Evolutionary conservation across 1,140 invertebrate genomes (phyloP), one percentile per base, ranked within the genome.

Genomic region (Psilanteris sp.): DNA sequence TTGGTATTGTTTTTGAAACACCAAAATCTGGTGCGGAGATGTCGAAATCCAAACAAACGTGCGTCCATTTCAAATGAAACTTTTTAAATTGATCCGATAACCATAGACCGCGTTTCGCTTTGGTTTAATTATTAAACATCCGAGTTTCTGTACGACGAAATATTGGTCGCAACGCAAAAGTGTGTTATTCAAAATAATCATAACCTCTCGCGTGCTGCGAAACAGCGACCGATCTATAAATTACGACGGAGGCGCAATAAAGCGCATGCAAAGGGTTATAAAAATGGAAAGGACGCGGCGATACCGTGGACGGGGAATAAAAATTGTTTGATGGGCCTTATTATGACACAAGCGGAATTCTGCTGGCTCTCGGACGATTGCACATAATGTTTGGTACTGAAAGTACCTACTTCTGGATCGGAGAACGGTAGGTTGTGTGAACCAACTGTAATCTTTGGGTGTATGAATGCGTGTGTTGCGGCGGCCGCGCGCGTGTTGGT

Each of bases 341-440:
- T 71, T 71, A 71, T 71, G 68, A 57, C 68, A 43, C 41, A 52
- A 41, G 57, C 43, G 43, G 57, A 73, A 57, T 55, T 59, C 39
- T 52, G 36, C 39, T 26, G 48, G 32, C 43, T 11, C 43, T 11
- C 43, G 9, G 46, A 34, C 62, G 62, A 74, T 67, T 62, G 54
- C 48, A 44, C 62, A 11, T 62, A 57, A 75, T 67, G 72, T 75
- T 75, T 67, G 64, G 72, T 62, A 62, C 72, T 75, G 55, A 64
- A 62, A 75, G 57, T 62, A 62, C 41, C 55, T 68, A 67, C 72
- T 62, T 67, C 72, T 75, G 64, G 55, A 67, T 75, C 62, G 48
- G 72, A 68, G 72, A 75, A 75, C 72, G 72, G 72, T 75, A 75
- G 39, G 62, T 75, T 68, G 48, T 64, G 57, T 68, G 71, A 75